Base-by-base conservation (phyloP, 2,888 invertebrate species). In the Orthosia incerta region DNA sequence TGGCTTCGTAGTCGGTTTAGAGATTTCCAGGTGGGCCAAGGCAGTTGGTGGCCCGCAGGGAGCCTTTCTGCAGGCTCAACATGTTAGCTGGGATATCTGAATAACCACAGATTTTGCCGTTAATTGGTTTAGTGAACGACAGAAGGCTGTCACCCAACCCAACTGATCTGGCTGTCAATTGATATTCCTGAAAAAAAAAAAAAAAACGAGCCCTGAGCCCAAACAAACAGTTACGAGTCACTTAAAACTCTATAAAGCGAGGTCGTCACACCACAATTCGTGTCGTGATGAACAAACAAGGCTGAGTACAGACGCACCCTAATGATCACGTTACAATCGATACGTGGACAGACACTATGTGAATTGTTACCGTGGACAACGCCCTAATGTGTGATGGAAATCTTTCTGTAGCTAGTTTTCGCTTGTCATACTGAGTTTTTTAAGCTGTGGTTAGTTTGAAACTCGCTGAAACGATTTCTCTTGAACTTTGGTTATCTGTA, bases 321-420 rank as follows among this genome's bases (percentile, higher is more conserved):
- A 80, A 82, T 84, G 87, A 86, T 87, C 86, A 77, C 75, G 66
- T 87, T 87, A 83, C 87, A 87, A 87, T 87, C 87, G 80, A 87
- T 87, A 84, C 67, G 74, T 55, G 63, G 46, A 80, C 66, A 59
- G 80, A 75, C 76, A 77, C 76, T 63, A 86, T 78, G 78, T 86
- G 78, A 80, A 80, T 80, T 86, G 86, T 85, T 80, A 79, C 69
- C 70, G 70, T 81, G 76, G 84, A 86, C 85, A 80, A 86, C 87
- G 87, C 85, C 85, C 82, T 83, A 75, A 83, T 79, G 74, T 81
- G 70, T 76, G 60, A 65, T 77, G 82, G 80, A 79, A 81, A 79
- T 46, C 16, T 80, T 80, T 74, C 57, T 62, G 39, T 50, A n/a
- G 23, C 26, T 50, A n/a, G 23, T 64, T 51, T 55, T 64, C n/a